Evolutionary conservation across 92 coral and sea anemone species (phyloP).

Genomic region (Siderastrea siderea): DNA sequence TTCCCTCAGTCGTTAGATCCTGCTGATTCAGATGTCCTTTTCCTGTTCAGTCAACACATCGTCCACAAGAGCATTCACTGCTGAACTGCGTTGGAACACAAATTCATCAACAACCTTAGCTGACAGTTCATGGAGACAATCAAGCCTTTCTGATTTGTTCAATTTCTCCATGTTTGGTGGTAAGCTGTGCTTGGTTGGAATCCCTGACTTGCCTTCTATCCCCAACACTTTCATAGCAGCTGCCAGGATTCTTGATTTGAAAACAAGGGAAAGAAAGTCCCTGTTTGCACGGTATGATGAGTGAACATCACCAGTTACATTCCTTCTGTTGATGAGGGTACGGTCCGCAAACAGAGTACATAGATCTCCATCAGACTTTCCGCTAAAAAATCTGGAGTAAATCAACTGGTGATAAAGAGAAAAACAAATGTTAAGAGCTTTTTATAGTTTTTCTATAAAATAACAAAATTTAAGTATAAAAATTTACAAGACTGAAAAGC

Average conservation of each 20-base stretch:
- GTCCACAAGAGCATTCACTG: conserved; percentile 45
- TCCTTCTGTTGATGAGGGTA: conserved; percentile 63
- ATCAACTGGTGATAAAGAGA: conserved; percentile 52
- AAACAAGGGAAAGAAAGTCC: conserved; percentile 63
- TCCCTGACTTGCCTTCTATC: conserved; percentile 48
- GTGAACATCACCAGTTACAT: conserved; percentile 69
- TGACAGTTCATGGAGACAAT: conserved; percentile 45
- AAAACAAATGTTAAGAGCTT: background rate
- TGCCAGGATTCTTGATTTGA: conserved; percentile 62
- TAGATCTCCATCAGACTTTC: conserved; percentile 59
- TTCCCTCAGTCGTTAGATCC: conserved; percentile 62
- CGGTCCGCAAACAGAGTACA: conserved; percentile 75
- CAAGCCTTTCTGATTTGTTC: conserved; percentile 50
- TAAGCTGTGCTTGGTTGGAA: conserved; percentile 53
- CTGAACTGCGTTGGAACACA: conserved; percentile 37
- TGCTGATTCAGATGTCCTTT: conserved; percentile 52
- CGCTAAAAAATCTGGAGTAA: conserved; percentile 67
- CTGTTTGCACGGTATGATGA: conserved; percentile 71
- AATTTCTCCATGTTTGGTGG: conserved; percentile 36
- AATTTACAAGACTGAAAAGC: no score
- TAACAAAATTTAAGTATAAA: no score
- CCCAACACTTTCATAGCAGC: conserved; percentile 74
- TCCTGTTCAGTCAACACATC: conserved; percentile 59
- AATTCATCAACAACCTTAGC: conserved; percentile 59
- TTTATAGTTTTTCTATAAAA: no score